Conservation (phyloP, 2,113 vertebrate species). For the Eleginops maclovinus region DNA sequence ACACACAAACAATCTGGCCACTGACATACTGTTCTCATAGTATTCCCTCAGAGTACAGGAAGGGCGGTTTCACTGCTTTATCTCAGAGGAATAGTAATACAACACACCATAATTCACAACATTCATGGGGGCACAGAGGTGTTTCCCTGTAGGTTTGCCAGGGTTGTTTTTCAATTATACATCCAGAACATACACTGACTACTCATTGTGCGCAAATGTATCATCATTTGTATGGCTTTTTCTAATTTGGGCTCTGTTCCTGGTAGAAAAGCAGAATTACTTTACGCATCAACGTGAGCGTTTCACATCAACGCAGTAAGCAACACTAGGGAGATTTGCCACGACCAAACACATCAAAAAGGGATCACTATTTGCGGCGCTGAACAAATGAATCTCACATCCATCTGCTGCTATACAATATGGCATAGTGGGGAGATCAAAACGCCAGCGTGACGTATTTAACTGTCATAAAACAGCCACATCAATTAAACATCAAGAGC, state of each 20-base stretch:
- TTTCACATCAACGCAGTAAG: background rate
- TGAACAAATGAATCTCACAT: constrained; percentile 70
- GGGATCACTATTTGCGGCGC: constrained; percentile 7
- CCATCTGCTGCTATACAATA: constrained; percentile 57
- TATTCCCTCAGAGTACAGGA: constrained; percentile 56
- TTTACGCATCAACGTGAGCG: background rate
- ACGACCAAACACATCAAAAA: constrained; percentile 50
- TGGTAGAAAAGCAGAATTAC: constrained; percentile 10
- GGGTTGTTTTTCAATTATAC: background rate
- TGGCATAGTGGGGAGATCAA: constrained; percentile 62
- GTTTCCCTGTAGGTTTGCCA: background rate
- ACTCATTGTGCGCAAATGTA: background rate
- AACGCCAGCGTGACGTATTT: constrained; percentile 54
- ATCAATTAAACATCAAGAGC: constrained; percentile 81
- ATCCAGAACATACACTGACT: background rate
- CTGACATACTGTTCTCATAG: constrained; percentile 60
- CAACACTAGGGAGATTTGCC: constrained; percentile 46
- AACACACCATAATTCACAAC: constrained; percentile 23
- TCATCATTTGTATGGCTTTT: background rate
- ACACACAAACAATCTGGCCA: constrained; percentile 64
- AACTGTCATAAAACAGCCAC: constrained; percentile 63
- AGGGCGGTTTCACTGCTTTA: constrained; percentile 38
- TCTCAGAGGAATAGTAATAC: constrained; percentile 46
- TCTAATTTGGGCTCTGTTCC: constrained; percentile 11
- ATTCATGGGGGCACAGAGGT: background rate